Evolutionary conservation across 2,113 vertebrate genomes (phyloP).

Genomic region (Toxostoma redivivum): DNA sequence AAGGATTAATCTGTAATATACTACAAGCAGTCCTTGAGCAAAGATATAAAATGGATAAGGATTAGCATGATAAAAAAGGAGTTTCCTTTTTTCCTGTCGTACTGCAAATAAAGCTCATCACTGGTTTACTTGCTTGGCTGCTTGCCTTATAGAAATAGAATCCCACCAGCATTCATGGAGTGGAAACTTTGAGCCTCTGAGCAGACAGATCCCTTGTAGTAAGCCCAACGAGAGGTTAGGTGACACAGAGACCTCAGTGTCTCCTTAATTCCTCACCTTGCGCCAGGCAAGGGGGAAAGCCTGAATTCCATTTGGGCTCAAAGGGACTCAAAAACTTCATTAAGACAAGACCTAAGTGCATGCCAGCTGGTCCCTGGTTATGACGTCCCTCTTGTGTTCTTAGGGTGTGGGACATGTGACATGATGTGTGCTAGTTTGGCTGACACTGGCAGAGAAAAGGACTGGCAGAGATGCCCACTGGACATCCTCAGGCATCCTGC

Average conservation of each 20-base stretch:
- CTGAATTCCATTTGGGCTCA: neutral
- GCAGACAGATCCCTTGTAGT: neutral
- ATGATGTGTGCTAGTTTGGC: neutral
- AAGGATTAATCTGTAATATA: neutral
- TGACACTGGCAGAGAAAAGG: neutral
- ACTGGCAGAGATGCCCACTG: neutral
- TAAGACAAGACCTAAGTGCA: neutral
- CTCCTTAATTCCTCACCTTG: neutral
- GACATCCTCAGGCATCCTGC: neutral
- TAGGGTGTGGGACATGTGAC: neutral
- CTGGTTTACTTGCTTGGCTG: neutral
- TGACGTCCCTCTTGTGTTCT: neutral
- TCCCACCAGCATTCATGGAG: neutral
- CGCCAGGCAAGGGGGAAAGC: fast-evolving
- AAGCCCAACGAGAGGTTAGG: neutral
- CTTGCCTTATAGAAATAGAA: neutral
- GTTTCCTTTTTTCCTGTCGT: neutral
- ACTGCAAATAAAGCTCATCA: neutral
- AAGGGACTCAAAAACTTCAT: neutral
- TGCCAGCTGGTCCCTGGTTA: neutral
- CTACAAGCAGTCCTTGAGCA: neutral
- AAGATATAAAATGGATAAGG: conserved; percentile 10
- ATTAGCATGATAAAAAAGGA: neutral
- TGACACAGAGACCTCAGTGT: neutral
- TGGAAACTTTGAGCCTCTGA: neutral